Evolutionary conservation across 2,888 invertebrate genomes (phyloP), one percentile per base, ranked within the genome.

Genomic region (Hirtodrosophila trivittata): DNA sequence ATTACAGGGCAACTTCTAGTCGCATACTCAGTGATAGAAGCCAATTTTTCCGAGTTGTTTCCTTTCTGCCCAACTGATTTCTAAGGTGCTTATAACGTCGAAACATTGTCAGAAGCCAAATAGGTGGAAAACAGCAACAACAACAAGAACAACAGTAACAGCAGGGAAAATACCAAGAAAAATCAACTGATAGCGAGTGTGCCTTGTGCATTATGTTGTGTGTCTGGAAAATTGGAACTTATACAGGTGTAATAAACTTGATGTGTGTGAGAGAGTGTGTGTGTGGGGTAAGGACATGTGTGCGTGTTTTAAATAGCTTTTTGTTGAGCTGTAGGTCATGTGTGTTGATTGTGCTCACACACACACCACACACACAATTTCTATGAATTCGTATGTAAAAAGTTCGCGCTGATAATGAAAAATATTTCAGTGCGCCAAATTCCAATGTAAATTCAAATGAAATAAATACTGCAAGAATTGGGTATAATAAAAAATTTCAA

Each of bases 11-110:
- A 65, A 28, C n/a, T 14, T 7, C 0, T 5, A 45, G 51, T 49
- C 62, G 54, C 14, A 14, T n/a, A n/a, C n/a, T n/a, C 18, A 45
- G 1, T n/a, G 3, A 0, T 3, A 3, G 9, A 6, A n/a, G 1
- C 9, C 14, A 42, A 56, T 54, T 62, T 42, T 62, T 42, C 49
- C 42, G 42, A 30, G 51, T 55, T 55, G 38, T 69, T 55, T 55
- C 45, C 32, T 16, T 75, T 73, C 43, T 51, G 35, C 10, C 54
- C 51, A 73, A 75, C 68, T 75, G 63, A 75, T 58, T 71, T 60
- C 75, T 67, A 75, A 74, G 67, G 74, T 71, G 66, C 74, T 74
- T 74, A 71, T 57, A 65, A 51, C 49, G 51, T 56, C 52, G 66
- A 52, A 26, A 47, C 49, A 62, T 69, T 56, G 63, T 73, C 45